These are phyloP conservation scores for Anthoscopus minutus DNA, from an alignment of 2,113 vertebrate genomes.

Conservation along the genomic window DNA sequence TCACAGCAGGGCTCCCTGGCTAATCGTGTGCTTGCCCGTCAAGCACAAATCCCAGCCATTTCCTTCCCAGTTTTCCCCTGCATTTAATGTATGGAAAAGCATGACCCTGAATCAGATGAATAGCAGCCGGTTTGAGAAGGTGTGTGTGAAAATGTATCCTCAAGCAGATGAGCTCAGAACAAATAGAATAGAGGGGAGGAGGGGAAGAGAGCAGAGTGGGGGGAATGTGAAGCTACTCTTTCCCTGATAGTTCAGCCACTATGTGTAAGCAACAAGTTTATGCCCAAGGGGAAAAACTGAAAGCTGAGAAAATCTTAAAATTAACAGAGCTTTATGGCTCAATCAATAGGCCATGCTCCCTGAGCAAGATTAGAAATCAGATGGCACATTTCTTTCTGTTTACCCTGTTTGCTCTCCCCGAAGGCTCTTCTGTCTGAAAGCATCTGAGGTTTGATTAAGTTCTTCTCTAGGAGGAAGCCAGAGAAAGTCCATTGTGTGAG, in stretches of 20 bases:
- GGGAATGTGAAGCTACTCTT: neutral
- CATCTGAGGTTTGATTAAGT: constrained; percentile 12
- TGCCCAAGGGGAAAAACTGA: constrained; percentile 28
- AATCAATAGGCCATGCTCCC: constrained; percentile 12
- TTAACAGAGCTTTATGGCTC: constrained; percentile 35
- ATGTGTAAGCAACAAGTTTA: constrained; percentile 29
- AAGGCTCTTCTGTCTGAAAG: constrained; percentile 21
- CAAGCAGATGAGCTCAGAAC: constrained; percentile 58
- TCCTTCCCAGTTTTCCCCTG: constrained; percentile 8
- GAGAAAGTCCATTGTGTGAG: neutral
- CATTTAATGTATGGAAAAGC: constrained; percentile 50
- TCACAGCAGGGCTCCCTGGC: constrained; percentile 31
- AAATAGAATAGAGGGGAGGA: constrained; percentile 14
- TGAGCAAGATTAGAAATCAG: constrained; percentile 24
- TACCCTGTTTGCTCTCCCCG: neutral
- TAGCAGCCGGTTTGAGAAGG: constrained; percentile 34
- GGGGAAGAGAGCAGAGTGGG: neutral
- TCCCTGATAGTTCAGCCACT: neutral
- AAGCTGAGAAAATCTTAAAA: constrained; percentile 30
- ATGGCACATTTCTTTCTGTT: constrained; percentile 6
- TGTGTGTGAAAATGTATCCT: constrained; percentile 56
- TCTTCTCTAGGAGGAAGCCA: neutral
- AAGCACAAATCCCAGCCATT: constrained; percentile 46
- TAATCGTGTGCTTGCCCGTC: constrained; percentile 31
- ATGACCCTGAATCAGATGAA: constrained; percentile 51